A percentile compares a stretch with the other conserved stretches of the same genome.
phyloP scores from a whole-genome alignment of 2,113 vertebrate species.

The Pelvicachromis taeniatus region DNA sequence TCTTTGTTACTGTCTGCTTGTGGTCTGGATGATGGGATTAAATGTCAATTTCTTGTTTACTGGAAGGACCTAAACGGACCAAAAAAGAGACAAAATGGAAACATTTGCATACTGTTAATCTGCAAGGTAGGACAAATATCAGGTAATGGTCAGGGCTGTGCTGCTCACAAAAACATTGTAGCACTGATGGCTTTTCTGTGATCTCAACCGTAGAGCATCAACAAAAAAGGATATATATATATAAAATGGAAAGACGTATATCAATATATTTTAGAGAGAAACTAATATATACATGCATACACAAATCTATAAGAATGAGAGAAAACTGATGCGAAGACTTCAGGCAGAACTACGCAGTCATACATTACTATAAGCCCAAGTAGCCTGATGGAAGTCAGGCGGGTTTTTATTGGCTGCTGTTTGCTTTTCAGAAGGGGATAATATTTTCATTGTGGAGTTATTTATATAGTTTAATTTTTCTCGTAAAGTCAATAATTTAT shows the following conservation, averaged over 20 bases:
- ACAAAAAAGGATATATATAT: neutral
- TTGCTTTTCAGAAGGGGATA: slow-evolving; percentile 59
- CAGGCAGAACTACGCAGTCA: slow-evolving; percentile 33
- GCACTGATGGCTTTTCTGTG: neutral
- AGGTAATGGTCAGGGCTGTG: neutral
- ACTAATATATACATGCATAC: slow-evolving; percentile 8
- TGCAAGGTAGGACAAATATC: neutral
- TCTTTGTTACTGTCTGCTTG: slow-evolving; percentile 45
- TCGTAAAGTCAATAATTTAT: slow-evolving; percentile 72
- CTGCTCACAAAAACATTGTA: neutral
- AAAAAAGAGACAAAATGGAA: neutral
- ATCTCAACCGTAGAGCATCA: neutral
- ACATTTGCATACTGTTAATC: neutral
- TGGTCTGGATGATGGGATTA: slow-evolving; percentile 53
- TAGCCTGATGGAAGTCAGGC: slow-evolving; percentile 71
- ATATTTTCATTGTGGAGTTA: slow-evolving; percentile 72
- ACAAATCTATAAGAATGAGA: neutral
- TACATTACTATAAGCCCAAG: slow-evolving; percentile 49
- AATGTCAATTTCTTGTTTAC: slow-evolving; percentile 46
- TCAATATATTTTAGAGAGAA: slow-evolving; percentile 7
- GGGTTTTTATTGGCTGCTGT: slow-evolving; percentile 70
- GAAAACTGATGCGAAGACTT: slow-evolving; percentile 30
- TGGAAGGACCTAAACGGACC: neutral
- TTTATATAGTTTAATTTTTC: slow-evolving; percentile 73
- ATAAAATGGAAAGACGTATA: neutral